These are phyloP conservation scores for Macroramphosus scolopax DNA, from an alignment of 2,797 vertebrate species.

Conservation along the genomic window DNA sequence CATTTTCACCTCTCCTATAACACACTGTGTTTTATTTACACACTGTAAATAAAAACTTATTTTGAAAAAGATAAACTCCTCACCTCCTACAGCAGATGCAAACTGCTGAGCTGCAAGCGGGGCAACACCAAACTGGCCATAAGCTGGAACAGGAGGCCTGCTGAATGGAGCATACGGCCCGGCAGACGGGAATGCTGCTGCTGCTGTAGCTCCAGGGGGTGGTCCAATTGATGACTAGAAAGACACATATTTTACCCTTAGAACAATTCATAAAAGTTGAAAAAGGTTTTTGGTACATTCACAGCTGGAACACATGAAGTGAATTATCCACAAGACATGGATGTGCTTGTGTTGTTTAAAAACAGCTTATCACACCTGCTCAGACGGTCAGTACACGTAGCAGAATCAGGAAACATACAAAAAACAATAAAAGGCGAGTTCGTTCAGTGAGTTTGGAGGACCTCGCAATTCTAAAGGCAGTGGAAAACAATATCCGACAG, in stretches of 20 bases:
- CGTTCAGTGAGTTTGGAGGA: no score
- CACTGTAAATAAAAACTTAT: neutral
- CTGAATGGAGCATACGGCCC: constrained; percentile 88
- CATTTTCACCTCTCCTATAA: neutral
- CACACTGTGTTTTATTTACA: neutral
- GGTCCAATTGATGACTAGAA: constrained; percentile 90
- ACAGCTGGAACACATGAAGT: no score
- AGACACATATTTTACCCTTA: constrained; percentile 5
- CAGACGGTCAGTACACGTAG: no score
- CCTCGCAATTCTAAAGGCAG: no score
- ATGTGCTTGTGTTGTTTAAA: no score
- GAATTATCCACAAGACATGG: no score
- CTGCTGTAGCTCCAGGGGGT: constrained; percentile 57
- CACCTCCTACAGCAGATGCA: constrained; percentile 82
- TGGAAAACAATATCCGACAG: no score
- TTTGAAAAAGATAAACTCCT: neutral
- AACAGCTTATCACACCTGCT: no score
- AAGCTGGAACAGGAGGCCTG: constrained; percentile 85
- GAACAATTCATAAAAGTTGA: neutral
- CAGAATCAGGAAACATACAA: no score
- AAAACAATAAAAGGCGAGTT: no score
- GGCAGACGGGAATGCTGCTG: constrained; percentile 86
- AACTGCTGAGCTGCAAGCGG: constrained; percentile 87
- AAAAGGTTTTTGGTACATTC: no score
- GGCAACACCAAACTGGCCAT: constrained; percentile 88